Evolutionary conservation across 2,797 vertebrate species (phyloP).

Genomic region (Danio albolineatus): DNA sequence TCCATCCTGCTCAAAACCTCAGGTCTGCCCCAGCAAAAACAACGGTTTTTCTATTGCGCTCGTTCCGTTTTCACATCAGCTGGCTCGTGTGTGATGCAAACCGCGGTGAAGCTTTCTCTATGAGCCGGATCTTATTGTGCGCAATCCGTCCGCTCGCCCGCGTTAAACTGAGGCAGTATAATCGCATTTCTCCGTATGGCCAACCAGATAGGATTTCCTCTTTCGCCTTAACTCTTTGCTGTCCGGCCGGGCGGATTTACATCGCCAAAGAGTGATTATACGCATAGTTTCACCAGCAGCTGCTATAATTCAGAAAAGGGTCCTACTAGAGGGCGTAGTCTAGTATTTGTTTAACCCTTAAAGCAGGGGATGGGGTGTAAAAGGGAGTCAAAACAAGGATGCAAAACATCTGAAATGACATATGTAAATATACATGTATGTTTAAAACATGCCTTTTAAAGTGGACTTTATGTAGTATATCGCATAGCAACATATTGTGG

Average conservation of each 20-base stretch:
- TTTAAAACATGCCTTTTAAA: no score
- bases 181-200: slow-evolving; percentile 54
- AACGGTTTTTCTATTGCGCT: background rate
- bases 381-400: background rate
- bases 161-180: slow-evolving; percentile 51
- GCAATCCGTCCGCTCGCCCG: slow-evolving; percentile 9
- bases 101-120: background rate
- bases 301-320: background rate
- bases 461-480: no score
- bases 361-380: background rate
- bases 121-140: background rate
- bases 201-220: slow-evolving; percentile 67
- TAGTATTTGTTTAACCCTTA: background rate
- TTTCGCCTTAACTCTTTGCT: slow-evolving; percentile 64
- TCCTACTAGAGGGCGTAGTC: background rate
- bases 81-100: background rate
- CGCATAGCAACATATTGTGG: no score
- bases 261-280: background rate
- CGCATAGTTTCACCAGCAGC: background rate
- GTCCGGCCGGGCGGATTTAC: slow-evolving; percentile 26
- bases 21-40: slow-evolving; percentile 10
- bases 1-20: slow-evolving; percentile 25
- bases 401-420: no score
- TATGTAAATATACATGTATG: no score
- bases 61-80: background rate